Percentiles rank a stretch among this genome's conserved stretches.
These are phyloP conservation scores for Metellina segmentata DNA, from an alignment of 2,888 invertebrate species.

Conservation along the genomic window DNA sequence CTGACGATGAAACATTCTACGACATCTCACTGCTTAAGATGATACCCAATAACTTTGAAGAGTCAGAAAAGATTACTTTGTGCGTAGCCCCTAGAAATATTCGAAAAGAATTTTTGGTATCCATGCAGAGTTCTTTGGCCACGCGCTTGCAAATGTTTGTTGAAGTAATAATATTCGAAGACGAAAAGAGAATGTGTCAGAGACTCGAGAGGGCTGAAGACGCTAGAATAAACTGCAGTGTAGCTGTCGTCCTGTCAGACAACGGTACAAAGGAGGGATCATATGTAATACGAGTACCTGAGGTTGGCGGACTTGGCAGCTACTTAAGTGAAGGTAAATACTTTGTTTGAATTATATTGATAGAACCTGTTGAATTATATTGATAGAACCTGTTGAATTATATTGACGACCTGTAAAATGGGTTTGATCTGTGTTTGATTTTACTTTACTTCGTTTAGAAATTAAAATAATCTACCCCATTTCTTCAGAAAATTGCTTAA, in stretches of 20 bases:
- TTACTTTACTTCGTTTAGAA: too few species aligned
- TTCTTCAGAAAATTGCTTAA: too few species aligned
- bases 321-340: background rate
- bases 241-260: background rate
- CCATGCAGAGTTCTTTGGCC: background rate
- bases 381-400: too few species aligned
- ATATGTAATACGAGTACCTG: constrained; percentile 3
- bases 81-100: background rate
- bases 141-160: background rate
- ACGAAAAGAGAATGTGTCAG: background rate
- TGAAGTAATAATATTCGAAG: background rate
- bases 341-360: too few species aligned
- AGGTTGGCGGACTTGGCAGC: too few species aligned
- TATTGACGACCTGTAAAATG: too few species aligned
- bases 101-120: background rate
- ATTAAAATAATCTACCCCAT: too few species aligned
- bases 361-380: too few species aligned
- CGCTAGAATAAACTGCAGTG: background rate
- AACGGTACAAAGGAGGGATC: background rate
- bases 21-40: background rate
- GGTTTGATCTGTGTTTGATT: too few species aligned
- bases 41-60: background rate
- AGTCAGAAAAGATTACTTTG: background rate
- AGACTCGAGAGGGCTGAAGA: background rate
- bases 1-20: background rate